Conservation (phyloP, 64 coral and sea anemone species). For the Orbicella faveolata region DNA sequence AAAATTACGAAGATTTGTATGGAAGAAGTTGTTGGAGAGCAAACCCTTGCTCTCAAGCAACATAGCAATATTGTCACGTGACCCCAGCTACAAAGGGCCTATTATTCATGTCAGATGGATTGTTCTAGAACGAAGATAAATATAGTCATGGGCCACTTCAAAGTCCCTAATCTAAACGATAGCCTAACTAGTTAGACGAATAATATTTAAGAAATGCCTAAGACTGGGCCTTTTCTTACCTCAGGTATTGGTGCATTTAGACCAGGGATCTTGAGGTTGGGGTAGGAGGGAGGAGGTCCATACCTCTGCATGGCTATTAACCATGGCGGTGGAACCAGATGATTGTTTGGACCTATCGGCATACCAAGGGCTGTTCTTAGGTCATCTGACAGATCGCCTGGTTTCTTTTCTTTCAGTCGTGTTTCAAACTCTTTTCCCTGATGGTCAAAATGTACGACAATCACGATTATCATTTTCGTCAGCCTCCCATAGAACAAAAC, state of each 20-base stretch:
- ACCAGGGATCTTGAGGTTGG: constrained; percentile 94
- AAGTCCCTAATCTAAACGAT: too few relatives aligned
- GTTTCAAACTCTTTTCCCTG: constrained; percentile 99
- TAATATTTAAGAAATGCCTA: not conserved
- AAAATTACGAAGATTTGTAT: too few relatives aligned
- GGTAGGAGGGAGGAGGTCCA: constrained; percentile 96
- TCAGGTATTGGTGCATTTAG: constrained; percentile 98
- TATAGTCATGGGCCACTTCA: too few relatives aligned
- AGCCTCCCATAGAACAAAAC: too few relatives aligned
- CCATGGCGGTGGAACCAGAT: constrained; percentile 91
- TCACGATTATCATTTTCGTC: not conserved
- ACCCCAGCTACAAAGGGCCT: too few relatives aligned
- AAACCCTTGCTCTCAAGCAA: too few relatives aligned
- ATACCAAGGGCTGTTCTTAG: constrained; percentile 91
- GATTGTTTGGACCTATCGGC: constrained; percentile 87
- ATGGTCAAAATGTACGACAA: not conserved
- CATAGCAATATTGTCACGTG: too few relatives aligned
- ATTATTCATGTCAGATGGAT: too few relatives aligned
- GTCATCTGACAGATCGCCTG: constrained; percentile 96
- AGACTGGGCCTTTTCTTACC: constrained; percentile 17
- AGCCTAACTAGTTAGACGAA: too few relatives aligned
- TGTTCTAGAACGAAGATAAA: too few relatives aligned
- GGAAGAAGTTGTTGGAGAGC: too few relatives aligned
- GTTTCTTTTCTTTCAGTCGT: constrained; percentile 97
- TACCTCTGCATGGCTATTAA: constrained; percentile 99